Conservation (phyloP, 1,140 invertebrate genomes). For the Brachionus paranguensis region DNA sequence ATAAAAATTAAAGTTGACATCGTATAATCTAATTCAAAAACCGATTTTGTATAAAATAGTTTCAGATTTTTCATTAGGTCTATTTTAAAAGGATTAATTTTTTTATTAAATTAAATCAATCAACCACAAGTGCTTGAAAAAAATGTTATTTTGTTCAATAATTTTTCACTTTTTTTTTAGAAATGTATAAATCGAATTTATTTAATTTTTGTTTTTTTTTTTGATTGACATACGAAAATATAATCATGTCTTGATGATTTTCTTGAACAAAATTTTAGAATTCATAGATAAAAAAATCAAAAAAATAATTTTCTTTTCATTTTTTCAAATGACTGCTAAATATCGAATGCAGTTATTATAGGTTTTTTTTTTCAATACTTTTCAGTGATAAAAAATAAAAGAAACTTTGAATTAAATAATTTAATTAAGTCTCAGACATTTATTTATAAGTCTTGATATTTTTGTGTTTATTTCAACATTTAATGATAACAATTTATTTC, state of each 20-base stretch:
- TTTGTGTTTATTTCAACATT: no score
- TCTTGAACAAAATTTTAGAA: background rate
- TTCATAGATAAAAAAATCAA: no score
- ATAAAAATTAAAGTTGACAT: background rate
- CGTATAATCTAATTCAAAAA: background rate
- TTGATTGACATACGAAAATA: background rate
- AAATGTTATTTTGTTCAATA: background rate
- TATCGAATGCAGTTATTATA: background rate
- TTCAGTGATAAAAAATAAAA: background rate
- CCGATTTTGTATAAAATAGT: background rate
- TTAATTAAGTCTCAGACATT: background rate
- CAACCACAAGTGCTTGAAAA: no score
- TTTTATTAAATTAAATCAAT: no score
- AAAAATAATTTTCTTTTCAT: no score
- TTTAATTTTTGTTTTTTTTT: background rate
- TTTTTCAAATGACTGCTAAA: background rate
- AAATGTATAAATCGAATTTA: background rate
- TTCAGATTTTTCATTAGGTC: background rate
- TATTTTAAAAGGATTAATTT: no score
- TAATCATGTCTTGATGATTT: background rate
- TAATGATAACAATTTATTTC: no score
- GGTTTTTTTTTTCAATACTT: background rate
- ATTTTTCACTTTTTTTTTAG: background rate
- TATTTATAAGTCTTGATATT: background rate
- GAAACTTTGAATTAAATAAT: background rate